Evolutionary conservation across 2,113 vertebrate species (phyloP).

Genomic region (Junco hyemalis): DNA sequence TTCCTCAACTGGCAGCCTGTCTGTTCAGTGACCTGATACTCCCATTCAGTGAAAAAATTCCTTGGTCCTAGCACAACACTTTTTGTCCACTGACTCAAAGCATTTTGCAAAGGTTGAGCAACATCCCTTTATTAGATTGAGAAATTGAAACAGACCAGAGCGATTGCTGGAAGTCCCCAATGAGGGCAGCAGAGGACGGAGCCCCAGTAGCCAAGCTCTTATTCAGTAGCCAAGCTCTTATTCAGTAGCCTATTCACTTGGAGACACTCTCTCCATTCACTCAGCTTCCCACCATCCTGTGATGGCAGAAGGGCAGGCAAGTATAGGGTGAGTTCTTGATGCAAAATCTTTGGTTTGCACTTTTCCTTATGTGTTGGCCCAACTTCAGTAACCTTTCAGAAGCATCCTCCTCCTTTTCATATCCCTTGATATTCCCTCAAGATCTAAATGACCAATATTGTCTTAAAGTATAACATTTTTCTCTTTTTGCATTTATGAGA

Average conservation of each 20-base stretch:
- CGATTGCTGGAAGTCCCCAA: neutral
- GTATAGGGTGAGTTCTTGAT: neutral
- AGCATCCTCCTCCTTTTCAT: neutral
- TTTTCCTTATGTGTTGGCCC: neutral
- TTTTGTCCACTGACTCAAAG: neutral
- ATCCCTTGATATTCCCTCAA: neutral
- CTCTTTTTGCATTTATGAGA: neutral
- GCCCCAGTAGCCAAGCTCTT: neutral
- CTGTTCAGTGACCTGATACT: neutral
- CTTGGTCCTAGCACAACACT: neutral
- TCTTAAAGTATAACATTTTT: neutral
- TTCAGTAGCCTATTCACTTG: neutral
- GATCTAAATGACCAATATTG: neutral
- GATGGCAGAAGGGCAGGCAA: neutral
- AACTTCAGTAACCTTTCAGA: conserved; percentile 3
- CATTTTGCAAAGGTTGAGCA: conserved; percentile 30
- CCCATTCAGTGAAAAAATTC: neutral
- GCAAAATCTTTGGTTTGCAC: neutral
- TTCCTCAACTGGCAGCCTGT: neutral
- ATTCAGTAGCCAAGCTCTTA: neutral
- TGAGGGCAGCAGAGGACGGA: neutral
- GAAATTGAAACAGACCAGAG: neutral
- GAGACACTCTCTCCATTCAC: neutral
- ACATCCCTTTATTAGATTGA: neutral
- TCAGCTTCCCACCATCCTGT: neutral